Conservation (phyloP, 2,113 vertebrate species). For the Bufo bufo region DNA sequence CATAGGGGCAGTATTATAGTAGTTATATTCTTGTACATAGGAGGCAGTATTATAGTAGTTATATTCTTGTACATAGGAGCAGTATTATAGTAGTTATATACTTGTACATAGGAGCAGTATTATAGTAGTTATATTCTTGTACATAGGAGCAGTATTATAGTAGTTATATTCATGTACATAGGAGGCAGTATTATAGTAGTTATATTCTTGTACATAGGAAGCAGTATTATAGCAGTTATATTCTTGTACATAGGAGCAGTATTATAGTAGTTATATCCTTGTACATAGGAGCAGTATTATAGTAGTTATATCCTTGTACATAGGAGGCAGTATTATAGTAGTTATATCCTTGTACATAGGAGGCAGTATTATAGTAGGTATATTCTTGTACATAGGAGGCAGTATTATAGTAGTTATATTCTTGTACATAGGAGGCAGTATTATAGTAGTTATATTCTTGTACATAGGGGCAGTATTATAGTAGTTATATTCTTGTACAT, state of each 20-base stretch:
- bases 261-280: background rate
- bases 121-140: background rate
- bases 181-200: background rate
- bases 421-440: slow-evolving; percentile 3
- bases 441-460: background rate
- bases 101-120: slow-evolving; percentile 4
- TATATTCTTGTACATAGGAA: background rate
- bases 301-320: background rate
- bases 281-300: background rate
- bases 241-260: slow-evolving; percentile 1
- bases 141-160: background rate
- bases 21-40: slow-evolving; percentile 7
- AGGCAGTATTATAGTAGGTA: background rate
- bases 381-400: slow-evolving; percentile 2
- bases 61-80: slow-evolving; percentile 1
- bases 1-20: background rate
- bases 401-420: background rate
- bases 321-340: background rate
- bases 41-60: background rate
- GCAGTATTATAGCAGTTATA: background rate
- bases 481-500: slow-evolving; percentile 2
- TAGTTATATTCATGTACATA: background rate
- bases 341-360: slow-evolving; percentile 1
- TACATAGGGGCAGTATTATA: background rate
- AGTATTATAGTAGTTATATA: background rate